Evolutionary conservation across 2,797 vertebrate species (phyloP).

Genomic region (Fundulus diaphanus): DNA sequence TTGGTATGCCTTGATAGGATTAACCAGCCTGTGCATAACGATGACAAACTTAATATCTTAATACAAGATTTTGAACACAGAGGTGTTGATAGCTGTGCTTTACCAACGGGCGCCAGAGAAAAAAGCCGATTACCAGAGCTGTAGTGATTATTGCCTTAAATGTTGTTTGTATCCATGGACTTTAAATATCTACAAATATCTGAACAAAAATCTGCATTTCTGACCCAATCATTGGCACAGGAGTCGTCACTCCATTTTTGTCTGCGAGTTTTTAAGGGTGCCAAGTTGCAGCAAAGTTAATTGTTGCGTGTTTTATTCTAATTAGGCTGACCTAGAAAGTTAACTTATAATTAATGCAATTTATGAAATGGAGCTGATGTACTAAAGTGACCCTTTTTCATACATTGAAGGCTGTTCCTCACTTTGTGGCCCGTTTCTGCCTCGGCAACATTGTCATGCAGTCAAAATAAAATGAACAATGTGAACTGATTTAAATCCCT

Average conservation of each 20-base stretch:
- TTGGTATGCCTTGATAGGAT: too few relatives aligned
- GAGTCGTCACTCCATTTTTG: neutral
- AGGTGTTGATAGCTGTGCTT: neutral
- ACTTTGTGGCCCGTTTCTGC: neutral
- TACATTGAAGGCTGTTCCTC: neutral
- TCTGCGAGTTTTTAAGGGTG: neutral
- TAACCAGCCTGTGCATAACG: too few relatives aligned
- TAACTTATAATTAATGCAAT: neutral
- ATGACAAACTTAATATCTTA: too few relatives aligned
- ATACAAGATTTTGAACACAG: neutral
- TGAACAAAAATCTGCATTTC: neutral
- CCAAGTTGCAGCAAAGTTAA: neutral
- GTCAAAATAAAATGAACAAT: slow-evolving; percentile 26
- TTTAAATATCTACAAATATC: neutral
- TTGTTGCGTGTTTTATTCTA: neutral
- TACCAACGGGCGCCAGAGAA: neutral
- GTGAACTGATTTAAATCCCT: slow-evolving; percentile 23
- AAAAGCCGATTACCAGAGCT: too few relatives aligned
- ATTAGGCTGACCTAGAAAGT: neutral
- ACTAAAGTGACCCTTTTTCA: neutral
- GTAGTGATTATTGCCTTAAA: neutral
- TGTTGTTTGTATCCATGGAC: too few relatives aligned
- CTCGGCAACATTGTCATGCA: slow-evolving; percentile 13
- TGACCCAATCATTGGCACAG: too few relatives aligned
- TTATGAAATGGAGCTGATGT: neutral